Conservation (phyloP, 2,113 vertebrate species). For the Baryphthengus martii region DNA sequence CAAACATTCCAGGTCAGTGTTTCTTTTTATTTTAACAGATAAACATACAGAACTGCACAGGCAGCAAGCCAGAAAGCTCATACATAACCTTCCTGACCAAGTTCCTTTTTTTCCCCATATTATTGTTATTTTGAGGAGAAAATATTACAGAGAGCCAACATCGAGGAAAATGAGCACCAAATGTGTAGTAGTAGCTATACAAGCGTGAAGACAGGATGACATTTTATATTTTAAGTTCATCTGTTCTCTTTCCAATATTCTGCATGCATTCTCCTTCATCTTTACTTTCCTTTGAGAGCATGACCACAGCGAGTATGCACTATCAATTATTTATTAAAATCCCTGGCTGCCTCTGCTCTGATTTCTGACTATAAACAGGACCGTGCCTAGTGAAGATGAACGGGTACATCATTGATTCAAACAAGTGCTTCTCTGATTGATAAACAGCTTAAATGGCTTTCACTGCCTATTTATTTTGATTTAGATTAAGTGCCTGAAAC, state of each 20-base stretch:
- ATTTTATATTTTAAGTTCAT: not conserved
- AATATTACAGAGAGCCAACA: not conserved
- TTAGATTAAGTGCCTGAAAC: not conserved
- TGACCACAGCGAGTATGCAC: not conserved
- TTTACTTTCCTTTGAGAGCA: not conserved
- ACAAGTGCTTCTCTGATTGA: not conserved
- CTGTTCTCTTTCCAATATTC: not conserved
- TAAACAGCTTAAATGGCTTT: not conserved
- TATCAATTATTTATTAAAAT: slow-evolving; percentile 18
- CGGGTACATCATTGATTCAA: not conserved
- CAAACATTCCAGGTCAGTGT: not conserved
- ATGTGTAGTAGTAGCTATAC: not conserved
- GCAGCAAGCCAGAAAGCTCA: not conserved
- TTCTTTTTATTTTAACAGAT: not conserved
- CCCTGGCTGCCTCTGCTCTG: not conserved
- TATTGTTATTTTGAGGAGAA: not conserved
- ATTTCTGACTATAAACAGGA: not conserved
- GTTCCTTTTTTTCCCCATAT: not conserved
- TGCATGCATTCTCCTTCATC: not conserved
- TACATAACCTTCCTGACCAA: not conserved
- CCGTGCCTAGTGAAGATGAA: not conserved
- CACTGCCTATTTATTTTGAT: not conserved
- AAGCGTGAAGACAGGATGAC: not conserved
- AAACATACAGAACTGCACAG: not conserved
- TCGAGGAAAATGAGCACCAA: not conserved